Base-by-base conservation (phyloP, 2,888 invertebrate species). In the Hydropsyche betteni region DNA sequence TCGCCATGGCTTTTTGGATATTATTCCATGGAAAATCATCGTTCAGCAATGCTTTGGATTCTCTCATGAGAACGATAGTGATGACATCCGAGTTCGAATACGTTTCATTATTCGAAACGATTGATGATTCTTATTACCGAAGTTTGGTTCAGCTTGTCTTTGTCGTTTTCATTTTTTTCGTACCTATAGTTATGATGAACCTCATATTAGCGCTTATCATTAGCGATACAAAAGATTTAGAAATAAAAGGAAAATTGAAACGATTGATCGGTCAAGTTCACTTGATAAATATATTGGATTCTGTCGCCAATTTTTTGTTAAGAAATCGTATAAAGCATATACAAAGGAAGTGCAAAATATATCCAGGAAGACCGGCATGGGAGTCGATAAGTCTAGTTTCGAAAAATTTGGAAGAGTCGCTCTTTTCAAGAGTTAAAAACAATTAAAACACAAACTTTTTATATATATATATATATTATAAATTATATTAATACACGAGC, bases 31-130 rank as follows among this genome's bases (percentile, higher is more conserved):
- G 87, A 0, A 83, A 85, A 78, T 82, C 84, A 24, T 87, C 89
- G 0, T 90, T 90, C 79, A 85, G 86, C 33, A 85, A 85, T 10
- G 88, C 89, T 0, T 87, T 88, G 85, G 84, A 86, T 16, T 86
- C 89, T 0, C 81, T 90, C 0, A 86, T 89, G 16, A 89, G 89
- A 80, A 89, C 89, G 0, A 84, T 89, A 58, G 88, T 89, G 7
- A 90, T 89, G 89, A 89, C 89, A 5, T 88, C 89, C 74, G 90
- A 90, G 80, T 89, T 89, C 69, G 89, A 90, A 79, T 89, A 89
- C 80, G 83, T 80, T 7, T 84, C 85, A 4, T 81, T 89, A 7
- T 89, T 89, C 72, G 86, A 87, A 74, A 76, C 75, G 52, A 75
- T 76, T 7, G 53, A 74, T 51, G 55, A 61, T 12, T 5, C 10